Evolutionary conservation across 2,113 vertebrate species (phyloP), one percentile per base, ranked within the genome.

Genomic region (Tonatia bakeri): DNA sequence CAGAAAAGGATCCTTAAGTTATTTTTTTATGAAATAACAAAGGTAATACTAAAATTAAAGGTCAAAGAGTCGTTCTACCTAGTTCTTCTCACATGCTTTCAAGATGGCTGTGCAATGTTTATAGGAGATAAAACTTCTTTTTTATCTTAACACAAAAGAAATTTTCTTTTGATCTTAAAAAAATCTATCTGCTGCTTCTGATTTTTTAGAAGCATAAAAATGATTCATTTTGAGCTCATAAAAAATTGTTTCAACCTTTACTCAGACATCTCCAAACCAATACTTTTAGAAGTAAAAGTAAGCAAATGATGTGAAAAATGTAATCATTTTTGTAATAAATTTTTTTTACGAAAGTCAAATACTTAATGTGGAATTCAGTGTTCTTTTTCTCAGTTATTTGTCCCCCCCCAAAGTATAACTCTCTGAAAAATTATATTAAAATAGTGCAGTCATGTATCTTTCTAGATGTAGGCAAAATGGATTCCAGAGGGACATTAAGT

Each of bases 211-310:
- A 92, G 47, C 52, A 87, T 52, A 45, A 88, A 80, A 80, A 7
- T 94, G 31, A 87, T 90, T 96, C 17, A 77, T 92, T 93, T 79
- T 93, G 70, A 77, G 61, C 50, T 85, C 87, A 79, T 59, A 87
- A 94, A 90, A 93, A 93, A 77, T 83, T 87, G 12, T 94, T 95
- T 90, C 80, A 93, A 93, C 38, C 47, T 96, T 97, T 96, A 93
- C 43, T 65, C 36, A 91, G 12, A 59, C 10, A 87, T 76, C 19
- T 56, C 52, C 54, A 95, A 95, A 83, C 28, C 45, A 90, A 43
- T 85, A 92, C 67, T 81, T 96, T 96, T 92, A 73, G 80, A 93
- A 90, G 64, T 77, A 5, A 87, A 91, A 95, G 83, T 82, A 84
- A 88, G 92, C 36, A 95, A 33, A 83, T 72, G 54, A n/a, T 81